Evolutionary conservation across 1,140 invertebrate genomes (phyloP).

Genomic region (Drosophila persimilis): DNA sequence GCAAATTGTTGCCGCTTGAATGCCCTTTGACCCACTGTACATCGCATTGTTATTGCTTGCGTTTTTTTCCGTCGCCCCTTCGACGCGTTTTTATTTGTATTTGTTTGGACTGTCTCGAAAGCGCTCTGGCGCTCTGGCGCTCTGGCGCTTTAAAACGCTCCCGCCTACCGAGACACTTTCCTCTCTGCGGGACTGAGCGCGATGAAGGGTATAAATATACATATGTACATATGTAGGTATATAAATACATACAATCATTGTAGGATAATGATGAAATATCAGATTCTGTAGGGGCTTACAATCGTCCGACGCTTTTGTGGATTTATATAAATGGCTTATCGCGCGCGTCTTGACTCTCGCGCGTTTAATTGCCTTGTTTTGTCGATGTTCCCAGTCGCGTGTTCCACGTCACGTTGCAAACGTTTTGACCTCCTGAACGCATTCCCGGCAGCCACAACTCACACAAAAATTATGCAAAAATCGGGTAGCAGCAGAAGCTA

Average conservation of each 20-base stretch:
- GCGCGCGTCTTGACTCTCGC: slow-evolving; percentile 9
- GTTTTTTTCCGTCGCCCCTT: slow-evolving; percentile 2
- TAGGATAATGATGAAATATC: slow-evolving; percentile 32
- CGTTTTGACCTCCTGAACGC: slow-evolving; percentile 26
- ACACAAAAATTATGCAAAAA: slow-evolving; percentile 38
- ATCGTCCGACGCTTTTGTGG: slow-evolving; percentile 11
- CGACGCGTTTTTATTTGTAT: slow-evolving; percentile 23
- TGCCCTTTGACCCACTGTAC: slow-evolving; percentile 60
- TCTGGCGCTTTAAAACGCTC: too few species aligned
- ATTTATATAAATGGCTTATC: slow-evolving; percentile 21
- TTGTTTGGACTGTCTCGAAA: slow-evolving; percentile 15
- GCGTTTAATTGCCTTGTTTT: slow-evolving; percentile 13
- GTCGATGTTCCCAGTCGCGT: slow-evolving; percentile 22
- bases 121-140: too few species aligned
- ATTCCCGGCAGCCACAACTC: background rate
- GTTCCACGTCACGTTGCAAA: slow-evolving; percentile 30
- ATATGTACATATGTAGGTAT: background rate
- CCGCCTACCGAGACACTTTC: too few species aligned
- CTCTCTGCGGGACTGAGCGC: background rate
- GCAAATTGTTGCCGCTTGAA: slow-evolving; percentile 23
- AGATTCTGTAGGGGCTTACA: slow-evolving; percentile 22
- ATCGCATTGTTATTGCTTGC: slow-evolving; percentile 20
- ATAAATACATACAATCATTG: slow-evolving; percentile 6
- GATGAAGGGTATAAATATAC: background rate
- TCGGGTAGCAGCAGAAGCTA: slow-evolving; percentile 7